Evolutionary conservation across 2,888 invertebrate genomes (phyloP).

Genomic region (Tubulanus polymorphus): DNA sequence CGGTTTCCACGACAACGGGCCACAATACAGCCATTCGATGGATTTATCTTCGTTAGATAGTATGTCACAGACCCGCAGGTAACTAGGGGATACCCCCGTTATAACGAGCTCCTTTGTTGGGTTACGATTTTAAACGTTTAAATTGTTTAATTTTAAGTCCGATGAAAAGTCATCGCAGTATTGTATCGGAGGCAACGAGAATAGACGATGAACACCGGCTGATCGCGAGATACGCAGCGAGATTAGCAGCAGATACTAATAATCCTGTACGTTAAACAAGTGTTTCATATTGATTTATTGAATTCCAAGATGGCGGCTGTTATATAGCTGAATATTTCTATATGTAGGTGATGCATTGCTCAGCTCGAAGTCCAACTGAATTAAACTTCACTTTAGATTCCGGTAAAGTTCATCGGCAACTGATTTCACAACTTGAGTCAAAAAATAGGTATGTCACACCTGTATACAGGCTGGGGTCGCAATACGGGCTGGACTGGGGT

Average conservation of each 20-base stretch:
- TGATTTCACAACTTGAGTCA: conserved; percentile 86
- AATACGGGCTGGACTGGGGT: no score
- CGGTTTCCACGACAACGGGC: conserved; percentile 71
- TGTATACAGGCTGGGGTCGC: no score
- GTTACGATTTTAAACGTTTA: no score
- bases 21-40: conserved; percentile 59
- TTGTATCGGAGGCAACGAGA: no score
- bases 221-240: conserved; percentile 93
- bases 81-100: background rate
- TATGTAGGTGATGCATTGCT: no score
- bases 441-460: conserved; percentile 65
- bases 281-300: no score
- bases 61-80: conserved; percentile 40
- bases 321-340: no score
- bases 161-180: no score
- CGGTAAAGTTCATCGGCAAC: conserved; percentile 70
- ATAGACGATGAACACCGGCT: conserved; percentile 89
- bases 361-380: conserved; percentile 67
- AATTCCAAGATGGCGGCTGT: no score
- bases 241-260: conserved; percentile 86
- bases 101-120: background rate
- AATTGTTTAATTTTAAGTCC: no score
- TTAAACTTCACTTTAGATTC: conserved; percentile 74
- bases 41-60: conserved; percentile 63
- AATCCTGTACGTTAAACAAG: conserved; percentile 63